Evolutionary conservation across 1,140 invertebrate species (phyloP), one percentile per base, ranked within the genome.

Genomic region (Conus ventricosus): DNA sequence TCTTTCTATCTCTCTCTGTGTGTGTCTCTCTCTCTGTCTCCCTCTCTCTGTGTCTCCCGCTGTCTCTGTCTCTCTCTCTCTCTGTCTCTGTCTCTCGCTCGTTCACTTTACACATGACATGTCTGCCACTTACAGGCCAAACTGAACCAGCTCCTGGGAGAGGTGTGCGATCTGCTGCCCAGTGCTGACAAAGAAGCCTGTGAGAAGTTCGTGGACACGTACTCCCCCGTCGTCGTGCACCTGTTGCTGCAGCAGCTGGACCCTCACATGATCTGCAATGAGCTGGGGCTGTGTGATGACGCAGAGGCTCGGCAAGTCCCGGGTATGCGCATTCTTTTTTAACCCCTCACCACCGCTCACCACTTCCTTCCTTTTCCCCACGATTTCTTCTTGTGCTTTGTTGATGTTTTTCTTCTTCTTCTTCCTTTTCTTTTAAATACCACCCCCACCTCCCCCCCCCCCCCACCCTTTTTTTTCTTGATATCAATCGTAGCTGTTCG

Each of bases 181-280:
- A 96, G 96, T 88, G 96, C 96, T 0, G 93, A 97, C 0, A 94
- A 95, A 15, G 91, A 95, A 7, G 95, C 97, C 86, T 99, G 98
- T 93, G 96, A 97, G 84, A 91, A 96, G 78, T 98, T 98, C 94
- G 96, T 99, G 10, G 95, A 97, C 76, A 95, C 97, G 91, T 98
- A 99, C 95, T 97, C 96, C 4, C 96, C 97, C 90, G 92, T 96
- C 0, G 95, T 99, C 51, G 97, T 99, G 88, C 95, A 96, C 23
- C 93, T 98, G 86, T 93, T 99, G 20, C 95, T 96, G 23, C 95
- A 97, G 90, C 96, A 97, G 91, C 91, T 98, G n/a, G 96, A 97
- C 87, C 97, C 98, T 2, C 95, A 96, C 78, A 95, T 87, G 93
- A 95, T 98, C 84, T 99, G 98, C 94, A 93, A 95, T 13, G 94